Percentiles rank a stretch among this genome's conserved stretches.
Evolutionary conservation across 2,888 invertebrate species (phyloP).

Genomic region (Pseudococcus jackbeardsleyi): DNA sequence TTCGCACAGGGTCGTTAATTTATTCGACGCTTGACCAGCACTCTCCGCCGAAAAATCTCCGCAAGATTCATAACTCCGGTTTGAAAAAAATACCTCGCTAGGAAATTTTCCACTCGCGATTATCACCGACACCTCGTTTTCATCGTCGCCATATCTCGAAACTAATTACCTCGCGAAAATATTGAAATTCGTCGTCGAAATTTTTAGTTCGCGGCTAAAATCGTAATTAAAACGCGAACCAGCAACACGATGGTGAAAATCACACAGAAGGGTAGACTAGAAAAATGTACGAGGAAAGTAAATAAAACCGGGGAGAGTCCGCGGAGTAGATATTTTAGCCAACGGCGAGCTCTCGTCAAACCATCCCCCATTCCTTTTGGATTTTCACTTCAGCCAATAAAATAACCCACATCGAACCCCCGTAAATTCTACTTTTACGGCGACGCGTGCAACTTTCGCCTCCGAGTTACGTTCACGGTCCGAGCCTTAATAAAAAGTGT

Average conservation of each 20-base stretch:
- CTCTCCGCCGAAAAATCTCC: neutral
- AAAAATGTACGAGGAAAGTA: conserved; percentile 29
- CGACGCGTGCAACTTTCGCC: neutral
- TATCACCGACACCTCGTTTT: neutral
- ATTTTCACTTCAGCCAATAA: conserved; percentile 31
- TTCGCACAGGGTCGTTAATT: neutral
- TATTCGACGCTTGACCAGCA: neutral
- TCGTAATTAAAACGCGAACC: neutral
- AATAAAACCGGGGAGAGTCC: neutral
- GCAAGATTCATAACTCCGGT: neutral
- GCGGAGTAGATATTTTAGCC: conserved; percentile 6
- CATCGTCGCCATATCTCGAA: neutral
- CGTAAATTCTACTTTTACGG: neutral
- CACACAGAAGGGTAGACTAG: conserved; percentile 24
- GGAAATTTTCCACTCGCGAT: neutral
- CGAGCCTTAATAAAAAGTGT: neutral
- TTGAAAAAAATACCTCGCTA: neutral
- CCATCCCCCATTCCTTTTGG: conserved; percentile 20
- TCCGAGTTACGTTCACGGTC: neutral
- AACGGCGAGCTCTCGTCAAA: conserved; percentile 20
- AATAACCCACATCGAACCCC: neutral
- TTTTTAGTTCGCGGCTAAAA: neutral
- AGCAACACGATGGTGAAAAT: conserved; percentile 16
- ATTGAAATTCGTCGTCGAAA: neutral
- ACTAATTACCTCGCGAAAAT: neutral